Evolutionary conservation across 1,140 invertebrate genomes (phyloP), one percentile per base, ranked within the genome.

Genomic region (Orius laevigatus): DNA sequence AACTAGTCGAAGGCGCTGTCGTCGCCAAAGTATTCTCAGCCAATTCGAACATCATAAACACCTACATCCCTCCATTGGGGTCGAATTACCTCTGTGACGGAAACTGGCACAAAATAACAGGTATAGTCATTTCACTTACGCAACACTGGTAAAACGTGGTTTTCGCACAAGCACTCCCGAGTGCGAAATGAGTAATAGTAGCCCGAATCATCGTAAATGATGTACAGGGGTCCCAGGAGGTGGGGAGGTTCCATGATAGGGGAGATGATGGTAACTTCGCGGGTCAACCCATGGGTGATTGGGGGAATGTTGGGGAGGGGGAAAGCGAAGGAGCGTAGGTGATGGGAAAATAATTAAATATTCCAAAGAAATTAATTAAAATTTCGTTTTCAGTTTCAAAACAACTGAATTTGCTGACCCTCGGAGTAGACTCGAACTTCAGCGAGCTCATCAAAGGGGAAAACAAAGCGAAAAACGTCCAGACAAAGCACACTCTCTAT

Each of bases 101-200:
- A 31, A 70, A 87, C 20, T 97, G 92, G 90, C 92, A 96, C 60
- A 79, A 69, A 11, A 83, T 95, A 57, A 69, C 79, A 70, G 83
- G 87, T 91, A 50, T 12, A 34, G n/a, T 34, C 9, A 34, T 34
- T 34, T n/a, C 33, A 8, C 33, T 34, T 8, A n/a, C 33, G n/a
- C 8, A 8, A n/a, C 33, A 34, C n/a, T 34, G 33, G 33, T 8
- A 34, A 34, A 34, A 34, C 8, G 8, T 34, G 33, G 33, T 34
- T 34, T 34, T n/a, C n/a, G 8, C 33, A n/a, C 33, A 8, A 34
- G 33, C 33, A 34, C 33, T n/a, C n/a, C n/a, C 33, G 33, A 34
- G 8, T n/a, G n/a, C 33, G 8, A 34, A 34, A n/a, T 8, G 33
- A n/a, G 33, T 34, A 8, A 34, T 34, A 34, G 8, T n/a, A 8